phyloP scores from a whole-genome alignment of 1,140 invertebrate genomes.

The Drosophila rufa region DNA sequence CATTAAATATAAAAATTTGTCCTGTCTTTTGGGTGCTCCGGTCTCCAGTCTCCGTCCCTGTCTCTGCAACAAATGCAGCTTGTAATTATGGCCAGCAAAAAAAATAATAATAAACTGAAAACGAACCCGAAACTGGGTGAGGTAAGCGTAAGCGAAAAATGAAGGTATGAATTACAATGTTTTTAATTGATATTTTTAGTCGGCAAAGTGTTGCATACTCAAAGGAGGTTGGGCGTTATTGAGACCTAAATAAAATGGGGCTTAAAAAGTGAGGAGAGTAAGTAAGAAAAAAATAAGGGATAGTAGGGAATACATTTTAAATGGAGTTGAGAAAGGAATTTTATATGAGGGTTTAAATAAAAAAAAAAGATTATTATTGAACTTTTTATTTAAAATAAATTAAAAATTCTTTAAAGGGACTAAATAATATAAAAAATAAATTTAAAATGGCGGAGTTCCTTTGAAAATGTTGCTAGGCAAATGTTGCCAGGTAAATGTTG shows the following conservation, averaged over 20 bases:
- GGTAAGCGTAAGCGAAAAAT: conserved; percentile 33
- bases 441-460: too few species aligned
- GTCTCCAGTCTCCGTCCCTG: conserved; percentile 2
- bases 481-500: too few species aligned
- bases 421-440: too few species aligned
- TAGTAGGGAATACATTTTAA: neutral
- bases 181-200: conserved; percentile 50
- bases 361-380: too few species aligned
- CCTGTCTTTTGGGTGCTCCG: conserved; percentile 14
- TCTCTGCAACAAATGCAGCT: conserved; percentile 57
- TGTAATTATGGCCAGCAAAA: conserved; percentile 52
- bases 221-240: conserved; percentile 19
- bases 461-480: too few species aligned
- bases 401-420: too few species aligned
- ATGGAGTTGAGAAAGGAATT: neutral
- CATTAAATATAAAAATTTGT: conserved; percentile 54
- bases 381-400: too few species aligned
- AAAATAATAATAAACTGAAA: conserved; percentile 23
- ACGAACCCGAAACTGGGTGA: conserved; percentile 36
- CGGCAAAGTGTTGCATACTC: conserved; percentile 38
- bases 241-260: neutral
- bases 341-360: too few species aligned
- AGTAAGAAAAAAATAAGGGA: too few species aligned
- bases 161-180: conserved; percentile 44
- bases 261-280: neutral